phyloP scores from a whole-genome alignment of 2,113 vertebrate species.

The Argyrosomus japonicus region DNA sequence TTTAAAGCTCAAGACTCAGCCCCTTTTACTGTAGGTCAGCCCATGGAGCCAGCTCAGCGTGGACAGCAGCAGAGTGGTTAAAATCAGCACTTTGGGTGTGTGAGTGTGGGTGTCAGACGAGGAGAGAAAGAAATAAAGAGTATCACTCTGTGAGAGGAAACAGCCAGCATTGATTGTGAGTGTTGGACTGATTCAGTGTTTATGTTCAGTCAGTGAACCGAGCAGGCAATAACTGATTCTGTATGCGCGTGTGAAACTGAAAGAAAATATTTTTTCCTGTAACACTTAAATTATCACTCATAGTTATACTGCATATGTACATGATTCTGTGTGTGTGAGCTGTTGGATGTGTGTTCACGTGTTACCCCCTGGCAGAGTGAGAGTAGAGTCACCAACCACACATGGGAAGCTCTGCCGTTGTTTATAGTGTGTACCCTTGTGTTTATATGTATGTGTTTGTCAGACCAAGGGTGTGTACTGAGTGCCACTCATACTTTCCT shows the following conservation, averaged over 20 bases:
- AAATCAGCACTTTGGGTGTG: slow-evolving; percentile 59
- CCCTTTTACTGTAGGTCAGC: slow-evolving; percentile 46
- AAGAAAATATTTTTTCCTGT: not conserved
- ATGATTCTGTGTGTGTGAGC: not conserved
- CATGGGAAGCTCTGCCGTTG: slow-evolving; percentile 10
- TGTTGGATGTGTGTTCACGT: not conserved
- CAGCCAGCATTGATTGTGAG: slow-evolving; percentile 14
- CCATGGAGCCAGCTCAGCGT: slow-evolving; percentile 25
- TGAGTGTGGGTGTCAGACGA: slow-evolving; percentile 46
- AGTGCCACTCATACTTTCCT: slow-evolving; percentile 24
- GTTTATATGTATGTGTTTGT: slow-evolving; percentile 28
- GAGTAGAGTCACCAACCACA: not conserved
- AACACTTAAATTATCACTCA: not conserved
- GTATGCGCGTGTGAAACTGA: slow-evolving; percentile 2
- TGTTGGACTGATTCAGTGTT: slow-evolving; percentile 40
- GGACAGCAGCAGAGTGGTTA: slow-evolving; percentile 51
- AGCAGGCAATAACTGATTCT: not conserved
- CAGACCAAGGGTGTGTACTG: slow-evolving; percentile 50
- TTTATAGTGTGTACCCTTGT: not conserved
- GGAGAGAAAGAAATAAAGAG: slow-evolving; percentile 12
- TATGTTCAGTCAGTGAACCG: slow-evolving; percentile 10
- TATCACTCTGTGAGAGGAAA: slow-evolving; percentile 5
- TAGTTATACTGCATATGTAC: not conserved
- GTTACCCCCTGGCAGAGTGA: not conserved
- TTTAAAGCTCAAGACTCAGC: slow-evolving; percentile 63